phyloP scores from a whole-genome alignment of 2,888 invertebrate genomes.

The Ectemnius lituratus region DNA sequence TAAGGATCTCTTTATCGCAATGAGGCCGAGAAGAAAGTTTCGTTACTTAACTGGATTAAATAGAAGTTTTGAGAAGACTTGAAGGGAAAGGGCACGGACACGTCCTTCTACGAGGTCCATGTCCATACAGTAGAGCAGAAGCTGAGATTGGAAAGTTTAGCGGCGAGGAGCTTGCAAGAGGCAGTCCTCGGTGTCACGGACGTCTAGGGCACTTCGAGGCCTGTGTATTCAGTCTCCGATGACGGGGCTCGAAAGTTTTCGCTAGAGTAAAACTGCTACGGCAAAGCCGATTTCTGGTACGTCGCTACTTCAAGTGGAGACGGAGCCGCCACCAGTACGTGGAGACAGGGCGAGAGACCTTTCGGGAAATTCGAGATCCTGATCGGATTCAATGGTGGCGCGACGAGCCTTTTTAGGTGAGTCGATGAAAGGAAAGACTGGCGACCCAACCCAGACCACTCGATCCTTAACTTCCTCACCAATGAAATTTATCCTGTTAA shows the following conservation, averaged over 20 bases:
- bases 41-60: constrained; percentile 52
- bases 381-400: neutral
- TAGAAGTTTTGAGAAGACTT: constrained; percentile 29
- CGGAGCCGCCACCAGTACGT: no score
- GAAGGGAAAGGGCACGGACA: no score
- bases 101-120: no score
- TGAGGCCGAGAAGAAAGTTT: constrained; percentile 37
- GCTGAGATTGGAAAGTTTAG: no score
- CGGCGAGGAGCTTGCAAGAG: no score
- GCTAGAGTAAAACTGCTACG: constrained; percentile 7
- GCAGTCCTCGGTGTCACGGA: neutral
- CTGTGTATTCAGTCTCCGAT: neutral
- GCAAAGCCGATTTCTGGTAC: constrained; percentile 18
- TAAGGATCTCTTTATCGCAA: constrained; percentile 3
- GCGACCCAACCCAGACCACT: neutral
- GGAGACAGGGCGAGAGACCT: neutral
- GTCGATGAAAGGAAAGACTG: neutral
- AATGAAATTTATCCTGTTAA: no score
- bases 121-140: no score
- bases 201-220: neutral
- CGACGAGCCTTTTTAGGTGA: neutral
- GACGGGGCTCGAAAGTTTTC: constrained; percentile 26
- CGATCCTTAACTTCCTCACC: no score
- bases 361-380: neutral
- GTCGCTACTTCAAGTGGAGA: neutral